Conservation (phyloP, 2,888 invertebrate species). For the Reticulitermes lucifugus region DNA sequence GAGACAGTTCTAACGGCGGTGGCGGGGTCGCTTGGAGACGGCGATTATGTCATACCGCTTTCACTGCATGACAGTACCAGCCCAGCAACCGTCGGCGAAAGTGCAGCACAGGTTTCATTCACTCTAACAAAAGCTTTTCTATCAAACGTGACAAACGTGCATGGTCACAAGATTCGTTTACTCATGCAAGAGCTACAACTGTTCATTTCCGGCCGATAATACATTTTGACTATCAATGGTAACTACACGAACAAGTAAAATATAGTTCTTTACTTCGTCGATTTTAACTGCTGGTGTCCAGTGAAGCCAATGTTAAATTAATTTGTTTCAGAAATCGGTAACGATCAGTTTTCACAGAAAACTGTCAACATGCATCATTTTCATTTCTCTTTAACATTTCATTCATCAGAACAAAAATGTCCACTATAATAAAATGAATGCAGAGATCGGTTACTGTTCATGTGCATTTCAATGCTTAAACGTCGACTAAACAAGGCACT, state of each 20-base stretch:
- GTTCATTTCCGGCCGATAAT: not conserved
- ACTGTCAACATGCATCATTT: too few relatives aligned
- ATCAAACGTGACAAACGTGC: not conserved
- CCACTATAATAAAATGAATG: too few relatives aligned
- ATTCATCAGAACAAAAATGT: too few relatives aligned
- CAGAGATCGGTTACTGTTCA: too few relatives aligned
- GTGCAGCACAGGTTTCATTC: not conserved
- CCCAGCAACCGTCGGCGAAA: constrained; percentile 10
- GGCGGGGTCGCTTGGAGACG: not conserved
- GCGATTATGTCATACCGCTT: not conserved
- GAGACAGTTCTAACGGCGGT: not conserved
- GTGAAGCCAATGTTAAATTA: too few relatives aligned
- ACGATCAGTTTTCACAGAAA: too few relatives aligned
- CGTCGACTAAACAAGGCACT: too few relatives aligned
- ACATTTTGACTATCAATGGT: constrained; percentile 8
- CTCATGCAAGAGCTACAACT: not conserved
- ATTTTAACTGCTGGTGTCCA: not conserved
- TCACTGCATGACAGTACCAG: constrained; percentile 7
- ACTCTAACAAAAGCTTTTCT: not conserved
- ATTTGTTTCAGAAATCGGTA: too few relatives aligned
- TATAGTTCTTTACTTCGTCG: not conserved
- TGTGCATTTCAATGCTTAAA: too few relatives aligned
- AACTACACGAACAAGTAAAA: not conserved
- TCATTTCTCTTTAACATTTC: too few relatives aligned
- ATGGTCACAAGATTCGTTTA: not conserved